Evolutionary conservation across 2,888 invertebrate species (phyloP), one percentile per base, ranked within the genome.

Genomic region (Polymixis lichenea): DNA sequence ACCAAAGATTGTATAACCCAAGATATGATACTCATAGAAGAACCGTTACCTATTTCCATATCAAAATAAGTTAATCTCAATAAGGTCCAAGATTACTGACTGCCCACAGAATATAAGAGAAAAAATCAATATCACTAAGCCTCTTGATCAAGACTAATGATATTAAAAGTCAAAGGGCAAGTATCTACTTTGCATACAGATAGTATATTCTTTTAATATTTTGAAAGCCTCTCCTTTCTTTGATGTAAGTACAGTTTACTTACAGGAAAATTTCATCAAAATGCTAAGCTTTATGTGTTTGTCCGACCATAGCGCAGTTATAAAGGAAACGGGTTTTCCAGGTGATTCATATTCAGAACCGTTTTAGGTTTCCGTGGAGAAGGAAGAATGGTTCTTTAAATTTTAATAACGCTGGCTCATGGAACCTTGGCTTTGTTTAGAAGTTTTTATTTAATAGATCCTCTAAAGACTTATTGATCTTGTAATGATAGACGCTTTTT

Each of bases 111-210:
- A 43, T 64, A 66, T 46, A 19, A 72, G 46, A 46, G 61, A 51
- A 64, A 64, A 62, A 82, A 74, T 72, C 55, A 56, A 80, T 80
- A 49, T 43, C 19, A 8, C 15, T 70, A 69, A 71, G 28, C 64
- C 56, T 61, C 25, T 70, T 74, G 65, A 80, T 72, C 62, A 80
- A 64, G 60, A 43, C 60, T 84, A 61, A 82, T 84, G 65, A 49
- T 69, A 80, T 84, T 66, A 75, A 11, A 25, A 25, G 32, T n/a
- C 56, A 58, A 75, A 80, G 68, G 69, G 56, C 2, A 61, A 69
- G 32, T 69, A 64, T 67, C 32, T 71, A 61, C 43, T 60, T 66
- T 53, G 66, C 65, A 75, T 65, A n/a, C 7, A 53, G 22, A 71
- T 53, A 22, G 56, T 58, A 56, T 51, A 32, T 19, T 80, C 17